Evolutionary conservation across 1,140 invertebrate species (phyloP), one percentile per base, ranked within the genome.

Genomic region (Anoplolepis gracilipes): DNA sequence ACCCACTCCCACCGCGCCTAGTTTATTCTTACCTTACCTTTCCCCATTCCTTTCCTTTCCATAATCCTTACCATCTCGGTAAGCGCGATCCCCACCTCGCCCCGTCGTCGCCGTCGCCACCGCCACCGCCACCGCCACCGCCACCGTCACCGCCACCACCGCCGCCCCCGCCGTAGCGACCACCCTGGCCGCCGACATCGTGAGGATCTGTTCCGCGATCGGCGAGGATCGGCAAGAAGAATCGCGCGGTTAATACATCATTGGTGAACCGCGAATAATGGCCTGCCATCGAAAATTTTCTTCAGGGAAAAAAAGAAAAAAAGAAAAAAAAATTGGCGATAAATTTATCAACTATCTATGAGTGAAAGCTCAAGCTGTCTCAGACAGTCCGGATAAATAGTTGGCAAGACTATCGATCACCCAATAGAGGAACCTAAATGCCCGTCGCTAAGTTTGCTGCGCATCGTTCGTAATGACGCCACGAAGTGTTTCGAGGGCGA

Each of bases 1-100:
- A 91, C 90, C 85, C 90, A 91, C 90, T 91, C 90, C 90, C 90
- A 91, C 90, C 90, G 90, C 91, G 86, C 90, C 90, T 91, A 91
- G 89, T 90, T 90, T 88, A 88, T 88, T 90, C 88, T 91, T 91
- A 87, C 90, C 86, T 90, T 91, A 86, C 86, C 90, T 90, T 92
- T 85, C 85, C 86, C 85, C 86, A 87, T 87, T 86, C 88, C 88
- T 81, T 81, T 81, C 85, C 86, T 88, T 91, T 89, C 85, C 87
- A 77, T 89, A 73, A 76, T 87, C 84, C 73, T 89, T 85, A 64
- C 79, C 87, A 30, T 88, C 65, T 76, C 85, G 30, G 67, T 87
- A 81, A 62, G 64, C 65, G 55, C 73, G 33, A 78, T 61, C 59
- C 77, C 88, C 65, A 78, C 85, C 75, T 59, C 85, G 87, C 70